Percentiles rank a stretch among this genome's conserved stretches.
Evolutionary conservation across 2,113 vertebrate species (phyloP).

Genomic region (Pangasianodon gigas): DNA sequence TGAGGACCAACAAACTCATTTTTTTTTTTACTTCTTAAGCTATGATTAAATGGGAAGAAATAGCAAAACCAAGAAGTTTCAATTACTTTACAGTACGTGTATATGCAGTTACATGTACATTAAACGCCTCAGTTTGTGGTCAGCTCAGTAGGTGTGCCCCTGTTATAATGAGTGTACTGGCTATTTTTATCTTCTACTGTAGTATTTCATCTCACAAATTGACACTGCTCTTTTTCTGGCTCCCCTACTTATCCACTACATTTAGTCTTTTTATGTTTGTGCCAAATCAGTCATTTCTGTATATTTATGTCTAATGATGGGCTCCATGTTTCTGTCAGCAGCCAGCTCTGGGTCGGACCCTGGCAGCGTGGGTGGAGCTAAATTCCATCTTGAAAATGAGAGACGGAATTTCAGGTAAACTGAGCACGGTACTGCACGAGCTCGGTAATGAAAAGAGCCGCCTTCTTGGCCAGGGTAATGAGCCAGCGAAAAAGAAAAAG

Average conservation of each 20-base stretch:
- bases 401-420: slow-evolving; percentile 27
- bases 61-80: slow-evolving; percentile 1
- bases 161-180: slow-evolving; percentile 42
- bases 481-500: slow-evolving; percentile 43
- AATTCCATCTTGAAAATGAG: slow-evolving; percentile 47
- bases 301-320: slow-evolving; percentile 42
- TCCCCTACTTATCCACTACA: slow-evolving; percentile 38
- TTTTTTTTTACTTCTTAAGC: not conserved
- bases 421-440: slow-evolving; percentile 61
- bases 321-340: slow-evolving; percentile 37
- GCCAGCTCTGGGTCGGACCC: slow-evolving; percentile 58
- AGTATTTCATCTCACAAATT: slow-evolving; percentile 49
- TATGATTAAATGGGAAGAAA: not conserved
- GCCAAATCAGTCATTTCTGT: slow-evolving; percentile 38
- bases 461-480: slow-evolving; percentile 61
- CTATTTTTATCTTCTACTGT: slow-evolving; percentile 33
- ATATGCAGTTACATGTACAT: slow-evolving; percentile 7
- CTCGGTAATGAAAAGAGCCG: slow-evolving; percentile 63
- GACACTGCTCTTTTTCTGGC: slow-evolving; percentile 36
- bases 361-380: slow-evolving; percentile 61
- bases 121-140: not conserved
- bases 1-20: not conserved
- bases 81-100: not conserved
- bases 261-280: slow-evolving; percentile 40
- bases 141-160: slow-evolving; percentile 5